phyloP scores from a whole-genome alignment of 2,113 vertebrate species.

The Seriola aureovittata region DNA sequence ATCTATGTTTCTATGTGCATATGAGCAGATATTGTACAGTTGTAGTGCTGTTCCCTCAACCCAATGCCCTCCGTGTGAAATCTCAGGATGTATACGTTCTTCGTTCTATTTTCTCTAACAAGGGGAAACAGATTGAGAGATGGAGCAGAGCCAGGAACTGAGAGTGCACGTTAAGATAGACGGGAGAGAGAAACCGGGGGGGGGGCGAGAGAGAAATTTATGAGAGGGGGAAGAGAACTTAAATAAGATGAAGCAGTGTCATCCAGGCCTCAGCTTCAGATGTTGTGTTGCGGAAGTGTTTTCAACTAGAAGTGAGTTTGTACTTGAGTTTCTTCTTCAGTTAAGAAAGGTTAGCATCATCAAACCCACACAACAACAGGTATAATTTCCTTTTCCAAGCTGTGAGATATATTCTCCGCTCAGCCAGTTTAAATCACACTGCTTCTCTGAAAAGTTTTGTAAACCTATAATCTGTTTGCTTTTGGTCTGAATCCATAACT shows the following conservation, averaged over 20 bases:
- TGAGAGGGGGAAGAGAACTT: slow-evolving; percentile 20
- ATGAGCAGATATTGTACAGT: slow-evolving; percentile 57
- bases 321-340: slow-evolving; percentile 37
- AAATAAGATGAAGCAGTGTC: slow-evolving; percentile 48
- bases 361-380: slow-evolving; percentile 23
- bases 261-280: slow-evolving; percentile 25
- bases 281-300: slow-evolving; percentile 33
- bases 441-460: slow-evolving; percentile 17
- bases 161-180: slow-evolving; percentile 26
- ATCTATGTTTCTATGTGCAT: slow-evolving; percentile 57
- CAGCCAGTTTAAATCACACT: slow-evolving; percentile 10
- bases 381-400: slow-evolving; percentile 13
- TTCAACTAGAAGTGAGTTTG: slow-evolving; percentile 23
- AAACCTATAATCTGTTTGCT: slow-evolving; percentile 12
- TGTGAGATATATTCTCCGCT: neutral
- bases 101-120: slow-evolving; percentile 52
- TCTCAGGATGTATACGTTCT: slow-evolving; percentile 74
- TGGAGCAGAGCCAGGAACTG: slow-evolving; percentile 29
- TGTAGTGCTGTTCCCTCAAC: slow-evolving; percentile 46
- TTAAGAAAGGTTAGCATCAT: slow-evolving; percentile 19
- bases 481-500: slow-evolving; percentile 40
- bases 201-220: neutral
- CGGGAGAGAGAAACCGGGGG: slow-evolving; percentile 48
- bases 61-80: slow-evolving; percentile 63
- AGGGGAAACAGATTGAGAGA: slow-evolving; percentile 33